Percentiles rank a stretch among this genome's conserved stretches.
phyloP scores from a whole-genome alignment of 2,113 vertebrate genomes.

The Pyrgilauda ruficollis region DNA sequence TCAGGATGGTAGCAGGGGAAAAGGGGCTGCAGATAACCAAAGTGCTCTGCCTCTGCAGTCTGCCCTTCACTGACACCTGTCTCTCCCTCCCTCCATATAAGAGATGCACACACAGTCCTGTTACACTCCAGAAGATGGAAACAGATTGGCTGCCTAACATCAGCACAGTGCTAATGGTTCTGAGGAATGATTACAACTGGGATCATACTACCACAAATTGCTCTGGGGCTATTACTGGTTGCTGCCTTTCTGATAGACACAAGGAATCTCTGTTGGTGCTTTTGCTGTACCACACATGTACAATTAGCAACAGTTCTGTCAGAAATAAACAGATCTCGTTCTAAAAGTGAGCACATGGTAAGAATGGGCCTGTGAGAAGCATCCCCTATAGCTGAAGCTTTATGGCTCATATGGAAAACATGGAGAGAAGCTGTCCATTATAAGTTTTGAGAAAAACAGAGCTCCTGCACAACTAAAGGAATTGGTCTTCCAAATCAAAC shows the following conservation, averaged over 20 bases:
- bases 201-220: not conserved
- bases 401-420: not conserved
- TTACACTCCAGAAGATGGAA: not conserved
- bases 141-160: not conserved
- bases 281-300: not conserved
- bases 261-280: not conserved
- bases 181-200: not conserved
- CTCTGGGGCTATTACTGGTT: not conserved
- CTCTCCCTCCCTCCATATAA: not conserved
- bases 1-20: not conserved
- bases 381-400: not conserved
- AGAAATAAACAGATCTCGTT: not conserved
- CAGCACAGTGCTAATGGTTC: not conserved
- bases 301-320: not conserved
- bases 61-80: not conserved
- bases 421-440: not conserved
- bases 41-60: not conserved
- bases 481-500: not conserved
- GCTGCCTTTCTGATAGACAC: not conserved
- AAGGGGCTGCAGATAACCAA: not conserved
- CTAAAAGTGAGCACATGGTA: not conserved
- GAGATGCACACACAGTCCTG: not conserved
- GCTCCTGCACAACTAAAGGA: not conserved
- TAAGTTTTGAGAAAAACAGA: not conserved
- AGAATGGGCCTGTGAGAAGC: not conserved